Base-by-base conservation (phyloP, 2,113 vertebrate genomes). In the Axis porcinus region DNA sequence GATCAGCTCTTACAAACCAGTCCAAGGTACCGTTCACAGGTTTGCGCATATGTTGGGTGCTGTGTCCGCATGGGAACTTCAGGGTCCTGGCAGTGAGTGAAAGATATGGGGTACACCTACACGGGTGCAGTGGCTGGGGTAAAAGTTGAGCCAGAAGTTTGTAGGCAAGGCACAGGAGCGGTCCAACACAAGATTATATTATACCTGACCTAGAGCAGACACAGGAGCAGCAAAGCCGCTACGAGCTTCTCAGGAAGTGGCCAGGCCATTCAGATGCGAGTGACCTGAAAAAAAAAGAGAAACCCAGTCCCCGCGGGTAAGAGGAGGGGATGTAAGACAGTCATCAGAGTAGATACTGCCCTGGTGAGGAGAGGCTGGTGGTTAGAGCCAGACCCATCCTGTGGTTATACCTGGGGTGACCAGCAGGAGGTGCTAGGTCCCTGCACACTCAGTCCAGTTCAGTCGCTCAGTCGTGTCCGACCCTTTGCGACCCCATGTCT, bases 81-180 rank as follows among this genome's bases (percentile, higher is more conserved):
- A 52, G 76, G 16, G 16, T 16, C 36, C 81, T 15, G 3, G 47
- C 54, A 55, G 13, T 14, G 62, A 50, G 28, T 17, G 54, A 57
- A 62, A 74, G 52, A 11, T 2, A 40, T 0, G 5, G 5, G 45
- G 23, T 19, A 17, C 7, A 1, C 1, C 47, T 40, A 21, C 62
- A 17, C 28, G 13, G 16, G 55, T 43, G 86, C 40, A 40, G 25
- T 2, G 16, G 13, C 30, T 83, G 43, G 50, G 47, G 43, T 25
- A 3, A 84, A n/a, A 25, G 10, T 2, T 13, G 25, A 58, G 52
- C 60, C 17, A 0, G 27, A 79, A 57, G 23, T 36, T 7, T 30
- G 6, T 9, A 13, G 79, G 82, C 23, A 47, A 40, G 25, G 36
- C n/a, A 13, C 10, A 21, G 11, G 30, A 62, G 28, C 36, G 6